phyloP scores from a whole-genome alignment of 2,797 vertebrate genomes.

The Onychomys leucogaster region DNA sequence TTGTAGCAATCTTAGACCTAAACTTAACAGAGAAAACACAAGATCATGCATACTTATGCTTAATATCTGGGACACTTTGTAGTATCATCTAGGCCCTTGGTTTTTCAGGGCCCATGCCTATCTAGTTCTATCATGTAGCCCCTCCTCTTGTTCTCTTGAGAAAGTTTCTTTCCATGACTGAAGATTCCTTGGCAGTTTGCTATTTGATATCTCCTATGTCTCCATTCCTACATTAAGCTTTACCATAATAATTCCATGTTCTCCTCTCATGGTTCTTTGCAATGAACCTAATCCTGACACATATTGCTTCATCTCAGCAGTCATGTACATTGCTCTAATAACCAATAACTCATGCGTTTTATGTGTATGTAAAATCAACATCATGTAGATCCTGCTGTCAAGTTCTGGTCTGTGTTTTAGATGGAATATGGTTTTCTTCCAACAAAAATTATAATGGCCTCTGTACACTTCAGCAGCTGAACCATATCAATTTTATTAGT shows the following conservation, averaged over 20 bases:
- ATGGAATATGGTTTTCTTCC: neutral
- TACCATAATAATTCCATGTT: neutral
- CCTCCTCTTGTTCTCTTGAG: neutral
- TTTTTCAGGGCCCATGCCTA: neutral
- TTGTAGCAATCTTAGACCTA: neutral
- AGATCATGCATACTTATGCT: neutral
- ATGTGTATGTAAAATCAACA: neutral
- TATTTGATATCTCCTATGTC: neutral
- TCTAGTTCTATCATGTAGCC: neutral
- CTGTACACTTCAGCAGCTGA: no score
- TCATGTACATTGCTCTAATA: neutral
- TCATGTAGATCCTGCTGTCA: neutral
- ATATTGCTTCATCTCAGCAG: neutral
- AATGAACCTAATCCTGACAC: neutral
- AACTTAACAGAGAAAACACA: neutral
- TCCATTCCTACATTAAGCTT: neutral
- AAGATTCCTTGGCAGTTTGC: neutral
- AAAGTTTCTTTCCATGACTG: no score
- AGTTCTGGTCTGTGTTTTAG: neutral
- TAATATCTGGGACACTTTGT: neutral
- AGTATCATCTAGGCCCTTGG: neutral
- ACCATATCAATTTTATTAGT: neutral
- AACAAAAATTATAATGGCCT: neutral
- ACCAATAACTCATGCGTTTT: neutral
- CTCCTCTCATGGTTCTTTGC: neutral